Conservation (phyloP, 2,888 invertebrate species). For the Mallateleia sp. region DNA sequence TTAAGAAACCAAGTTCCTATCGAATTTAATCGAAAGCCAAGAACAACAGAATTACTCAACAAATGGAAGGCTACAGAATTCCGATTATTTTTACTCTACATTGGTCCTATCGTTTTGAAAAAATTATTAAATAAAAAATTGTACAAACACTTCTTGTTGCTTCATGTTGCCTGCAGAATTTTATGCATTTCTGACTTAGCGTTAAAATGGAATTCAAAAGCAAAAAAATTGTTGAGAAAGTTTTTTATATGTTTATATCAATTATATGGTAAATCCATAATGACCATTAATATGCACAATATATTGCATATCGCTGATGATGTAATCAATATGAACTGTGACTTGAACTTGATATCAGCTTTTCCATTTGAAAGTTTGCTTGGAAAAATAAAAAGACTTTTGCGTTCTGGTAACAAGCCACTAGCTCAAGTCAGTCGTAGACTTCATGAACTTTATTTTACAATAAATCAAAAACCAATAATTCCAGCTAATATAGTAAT, state of each 20-base stretch:
- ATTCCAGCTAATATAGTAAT: too few relatives aligned
- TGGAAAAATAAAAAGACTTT: slow-evolving; percentile 8
- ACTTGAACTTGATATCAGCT: background rate
- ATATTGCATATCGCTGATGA: too few relatives aligned
- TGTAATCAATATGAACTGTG: background rate
- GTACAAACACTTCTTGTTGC: slow-evolving; percentile 34
- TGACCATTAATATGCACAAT: too few relatives aligned
- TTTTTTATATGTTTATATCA: too few relatives aligned
- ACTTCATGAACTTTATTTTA: background rate
- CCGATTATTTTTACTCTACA: too few relatives aligned
- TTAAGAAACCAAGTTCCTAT: background rate
- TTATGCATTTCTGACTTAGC: slow-evolving; percentile 4
- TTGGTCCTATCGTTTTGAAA: slow-evolving; percentile 7
- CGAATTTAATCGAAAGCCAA: slow-evolving; percentile 11
- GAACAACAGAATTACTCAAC: background rate
- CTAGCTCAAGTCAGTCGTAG: background rate
- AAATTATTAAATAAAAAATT: background rate
- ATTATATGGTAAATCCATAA: too few relatives aligned
- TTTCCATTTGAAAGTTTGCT: slow-evolving; percentile 40
- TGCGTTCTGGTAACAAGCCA: slow-evolving; percentile 36
- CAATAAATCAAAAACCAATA: background rate
- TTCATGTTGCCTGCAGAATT: slow-evolving; percentile 43
- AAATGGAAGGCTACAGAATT: slow-evolving; percentile 4
- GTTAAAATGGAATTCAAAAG: background rate
- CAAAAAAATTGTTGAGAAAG: too few relatives aligned